phyloP scores from a whole-genome alignment of 2,888 invertebrate species.

The Torymus tubicola region DNA sequence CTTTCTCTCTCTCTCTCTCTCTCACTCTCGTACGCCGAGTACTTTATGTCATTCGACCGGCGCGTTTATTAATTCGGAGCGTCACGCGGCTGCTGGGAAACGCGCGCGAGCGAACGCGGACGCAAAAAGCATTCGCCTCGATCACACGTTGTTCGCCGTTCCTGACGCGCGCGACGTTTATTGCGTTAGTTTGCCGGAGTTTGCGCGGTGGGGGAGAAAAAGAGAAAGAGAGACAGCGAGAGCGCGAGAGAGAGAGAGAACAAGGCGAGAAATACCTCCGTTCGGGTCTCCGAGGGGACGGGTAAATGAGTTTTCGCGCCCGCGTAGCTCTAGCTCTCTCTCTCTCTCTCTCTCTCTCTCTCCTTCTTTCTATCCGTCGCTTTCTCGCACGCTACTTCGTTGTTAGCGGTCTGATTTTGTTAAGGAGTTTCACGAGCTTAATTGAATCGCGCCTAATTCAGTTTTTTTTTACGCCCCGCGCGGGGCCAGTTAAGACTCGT shows the following conservation, averaged over 20 bases:
- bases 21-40: neutral
- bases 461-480: slow-evolving; percentile 50
- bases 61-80: slow-evolving; percentile 53
- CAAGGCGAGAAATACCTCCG: slow-evolving; percentile 44
- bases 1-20: too few relatives aligned
- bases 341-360: neutral
- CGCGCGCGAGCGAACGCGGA: neutral
- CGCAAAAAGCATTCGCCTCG: slow-evolving; percentile 40
- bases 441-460: slow-evolving; percentile 56
- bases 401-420: slow-evolving; percentile 53
- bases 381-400: slow-evolving; percentile 4
- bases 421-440: slow-evolving; percentile 55
- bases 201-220: slow-evolving; percentile 7
- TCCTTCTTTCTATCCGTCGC: slow-evolving; percentile 2
- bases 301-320: slow-evolving; percentile 38
- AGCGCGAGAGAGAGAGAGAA: neutral
- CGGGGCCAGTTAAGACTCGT: slow-evolving; percentile 48
- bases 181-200: slow-evolving; percentile 52
- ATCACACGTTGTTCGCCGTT: slow-evolving; percentile 15
- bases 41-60: slow-evolving; percentile 33
- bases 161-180: slow-evolving; percentile 47
- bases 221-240: slow-evolving; percentile 8
- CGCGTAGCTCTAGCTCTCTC: neutral
- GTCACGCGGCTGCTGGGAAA: neutral
- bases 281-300: slow-evolving; percentile 20